Evolutionary conservation across 2,797 vertebrate species (phyloP), one percentile per base, ranked within the genome.

Genomic region (Hoplostethus mediterraneus): DNA sequence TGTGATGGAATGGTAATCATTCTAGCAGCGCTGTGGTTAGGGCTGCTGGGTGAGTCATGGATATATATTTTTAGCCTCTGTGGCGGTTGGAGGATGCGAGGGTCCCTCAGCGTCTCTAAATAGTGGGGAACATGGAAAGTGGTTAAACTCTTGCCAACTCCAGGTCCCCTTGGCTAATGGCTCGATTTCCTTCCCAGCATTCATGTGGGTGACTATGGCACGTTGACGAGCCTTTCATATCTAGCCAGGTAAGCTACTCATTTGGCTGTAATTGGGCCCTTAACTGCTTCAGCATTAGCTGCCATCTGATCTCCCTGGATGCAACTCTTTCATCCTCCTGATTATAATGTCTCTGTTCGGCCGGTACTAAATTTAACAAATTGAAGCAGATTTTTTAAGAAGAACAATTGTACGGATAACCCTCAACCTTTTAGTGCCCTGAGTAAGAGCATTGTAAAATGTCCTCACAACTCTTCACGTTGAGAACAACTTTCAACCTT

Each of bases 191-290:
- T 54, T 61, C 45, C 51, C 17, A 58, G n/a, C 47, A 65, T 28
- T 36, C 13, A 45, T 60, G 8, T 31, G 13, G 30, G 21, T 52
- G 49, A 66, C 51, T 55, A 67, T 28, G n/a, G 28, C 63, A 28
- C 31, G 14, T n/a, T 67, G 54, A 48, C 54, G 17, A 67, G 12
- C n/a, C n/a, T 40, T 9, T 74, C 14, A 48, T 51, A 40, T 36
- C 38, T 25, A 52, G n/a, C 56, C 49, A 45, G 51, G 44, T 56
- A 21, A 60, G 17, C 63, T 54, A 21, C n/a, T 3, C 40, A 49
- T 67, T 60, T 61, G 30, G 40, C 17, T 61, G 31, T 67, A 55
- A 62, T 55, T 57, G 53, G 44, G 33, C 51, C 33, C 49, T 71
- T 30, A 62, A 56, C 47, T 63, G 52, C 30, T 48, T 44, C 51